These are phyloP conservation scores for Folsomia manolachei DNA, from an alignment of 2,888 invertebrate genomes.

Conservation along the genomic window DNA sequence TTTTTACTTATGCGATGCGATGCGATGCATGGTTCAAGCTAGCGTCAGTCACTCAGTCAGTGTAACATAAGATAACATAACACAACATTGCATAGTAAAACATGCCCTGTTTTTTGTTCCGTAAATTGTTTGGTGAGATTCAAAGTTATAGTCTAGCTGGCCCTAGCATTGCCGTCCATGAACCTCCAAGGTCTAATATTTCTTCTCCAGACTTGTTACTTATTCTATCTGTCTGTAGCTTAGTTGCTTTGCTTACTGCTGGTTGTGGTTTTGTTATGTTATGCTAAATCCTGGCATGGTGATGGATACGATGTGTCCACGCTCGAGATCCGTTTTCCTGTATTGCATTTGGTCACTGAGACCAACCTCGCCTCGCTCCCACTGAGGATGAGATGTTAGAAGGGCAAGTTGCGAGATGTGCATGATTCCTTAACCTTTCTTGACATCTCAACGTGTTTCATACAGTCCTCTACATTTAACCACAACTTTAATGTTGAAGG, in stretches of 20 bases:
- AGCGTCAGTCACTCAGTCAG: not conserved
- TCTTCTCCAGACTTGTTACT: constrained; percentile 30
- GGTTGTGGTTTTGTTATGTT: not conserved
- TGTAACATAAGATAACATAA: constrained; percentile 11
- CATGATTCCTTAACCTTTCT: not conserved
- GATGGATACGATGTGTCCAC: not conserved
- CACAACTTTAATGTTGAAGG: not conserved
- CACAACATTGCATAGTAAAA: constrained; percentile 4
- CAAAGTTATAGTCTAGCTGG: not conserved
- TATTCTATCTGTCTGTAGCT: not conserved
- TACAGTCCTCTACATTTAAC: not conserved
- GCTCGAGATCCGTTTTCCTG: not conserved
- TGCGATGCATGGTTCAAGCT: not conserved
- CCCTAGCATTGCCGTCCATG: constrained; percentile 38
- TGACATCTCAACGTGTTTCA: not conserved
- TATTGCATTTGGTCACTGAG: not conserved
- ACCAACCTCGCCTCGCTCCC: not conserved
- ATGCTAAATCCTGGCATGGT: not conserved
- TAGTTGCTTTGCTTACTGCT: too few relatives aligned
- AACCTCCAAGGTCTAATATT: constrained; percentile 48
- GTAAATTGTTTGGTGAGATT: not conserved
- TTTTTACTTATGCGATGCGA: not conserved
- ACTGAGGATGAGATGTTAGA: too few relatives aligned
- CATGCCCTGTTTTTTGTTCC: constrained; percentile 4
- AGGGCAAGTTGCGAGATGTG: not conserved